A percentile compares a stretch with the other conserved stretches of the same genome.
phyloP scores from a whole-genome alignment of 2,888 invertebrate species.

The Cotesia congregata region DNA sequence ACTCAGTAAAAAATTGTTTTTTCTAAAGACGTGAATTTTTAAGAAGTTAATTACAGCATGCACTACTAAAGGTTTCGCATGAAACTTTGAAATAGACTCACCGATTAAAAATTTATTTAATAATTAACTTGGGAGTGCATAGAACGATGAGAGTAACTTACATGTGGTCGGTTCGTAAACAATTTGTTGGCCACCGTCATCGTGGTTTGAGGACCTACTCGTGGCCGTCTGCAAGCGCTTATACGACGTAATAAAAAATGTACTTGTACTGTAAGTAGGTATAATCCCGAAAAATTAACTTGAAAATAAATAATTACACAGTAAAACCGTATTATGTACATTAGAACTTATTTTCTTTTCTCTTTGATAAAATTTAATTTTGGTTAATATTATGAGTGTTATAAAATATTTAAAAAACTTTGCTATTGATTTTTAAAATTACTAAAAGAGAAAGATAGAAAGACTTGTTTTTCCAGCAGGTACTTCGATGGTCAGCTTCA shows the following conservation, averaged over 20 bases:
- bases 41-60: not conserved
- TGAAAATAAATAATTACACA: slow-evolving; percentile 65
- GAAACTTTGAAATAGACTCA: slow-evolving; percentile 35
- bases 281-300: slow-evolving; percentile 59
- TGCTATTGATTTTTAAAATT: too few species aligned
- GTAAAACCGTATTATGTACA: slow-evolving; percentile 51
- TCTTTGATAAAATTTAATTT: too few species aligned
- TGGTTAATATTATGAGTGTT: too few species aligned
- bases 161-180: slow-evolving; percentile 56
- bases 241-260: slow-evolving; percentile 60
- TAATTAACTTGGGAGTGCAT: slow-evolving; percentile 42
- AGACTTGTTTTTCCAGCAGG: too few species aligned
- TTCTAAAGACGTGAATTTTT: not conserved
- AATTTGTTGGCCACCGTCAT: slow-evolving; percentile 54
- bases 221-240: slow-evolving; percentile 45
- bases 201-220: slow-evolving; percentile 36
- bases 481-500: too few species aligned
- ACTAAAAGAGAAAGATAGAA: too few species aligned
- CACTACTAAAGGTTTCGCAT: not conserved
- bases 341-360: slow-evolving; percentile 17
- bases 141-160: slow-evolving; percentile 36
- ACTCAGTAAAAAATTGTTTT: not conserved
- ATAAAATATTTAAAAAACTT: too few species aligned
- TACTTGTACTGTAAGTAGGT: slow-evolving; percentile 50
- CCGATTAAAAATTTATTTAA: slow-evolving; percentile 45